phyloP scores from a whole-genome alignment of 2,113 vertebrate genomes.

The Buteo buteo region DNA sequence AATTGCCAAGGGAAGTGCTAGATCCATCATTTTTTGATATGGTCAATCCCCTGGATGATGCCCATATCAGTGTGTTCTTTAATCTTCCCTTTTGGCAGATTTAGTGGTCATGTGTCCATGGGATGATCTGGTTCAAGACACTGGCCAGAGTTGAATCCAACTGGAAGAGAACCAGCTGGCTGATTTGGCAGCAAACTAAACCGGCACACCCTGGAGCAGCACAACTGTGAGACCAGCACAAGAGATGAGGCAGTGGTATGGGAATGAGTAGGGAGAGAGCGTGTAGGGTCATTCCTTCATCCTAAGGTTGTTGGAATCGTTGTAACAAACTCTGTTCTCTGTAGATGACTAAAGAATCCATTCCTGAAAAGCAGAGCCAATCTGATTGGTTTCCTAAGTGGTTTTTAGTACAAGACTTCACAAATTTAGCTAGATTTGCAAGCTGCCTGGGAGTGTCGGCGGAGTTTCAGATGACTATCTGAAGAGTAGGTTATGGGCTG shows the following conservation, averaged over 20 bases:
- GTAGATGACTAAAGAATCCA: neutral
- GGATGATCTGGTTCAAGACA: neutral
- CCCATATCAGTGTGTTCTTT: neutral
- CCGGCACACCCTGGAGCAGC: neutral
- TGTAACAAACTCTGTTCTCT: neutral
- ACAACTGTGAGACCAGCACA: neutral
- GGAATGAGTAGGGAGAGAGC: neutral
- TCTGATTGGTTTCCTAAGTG: neutral
- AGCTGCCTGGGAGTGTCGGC: neutral
- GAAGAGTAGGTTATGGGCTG: neutral
- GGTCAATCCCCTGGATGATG: neutral
- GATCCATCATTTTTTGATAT: neutral
- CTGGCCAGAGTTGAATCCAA: neutral
- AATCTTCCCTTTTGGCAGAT: constrained; percentile 4
- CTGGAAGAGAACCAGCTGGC: constrained; percentile 11
- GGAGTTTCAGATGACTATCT: neutral
- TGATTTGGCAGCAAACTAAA: neutral
- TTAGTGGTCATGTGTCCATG: neutral
- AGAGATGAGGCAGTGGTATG: neutral
- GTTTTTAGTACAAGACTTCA: neutral
- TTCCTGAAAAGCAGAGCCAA: neutral
- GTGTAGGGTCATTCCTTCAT: neutral
- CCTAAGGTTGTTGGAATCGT: neutral
- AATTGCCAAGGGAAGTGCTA: neutral
- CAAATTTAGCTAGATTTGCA: neutral